phyloP scores from a whole-genome alignment of 1,140 invertebrate genomes.

The Aphaenogaster floridana region DNA sequence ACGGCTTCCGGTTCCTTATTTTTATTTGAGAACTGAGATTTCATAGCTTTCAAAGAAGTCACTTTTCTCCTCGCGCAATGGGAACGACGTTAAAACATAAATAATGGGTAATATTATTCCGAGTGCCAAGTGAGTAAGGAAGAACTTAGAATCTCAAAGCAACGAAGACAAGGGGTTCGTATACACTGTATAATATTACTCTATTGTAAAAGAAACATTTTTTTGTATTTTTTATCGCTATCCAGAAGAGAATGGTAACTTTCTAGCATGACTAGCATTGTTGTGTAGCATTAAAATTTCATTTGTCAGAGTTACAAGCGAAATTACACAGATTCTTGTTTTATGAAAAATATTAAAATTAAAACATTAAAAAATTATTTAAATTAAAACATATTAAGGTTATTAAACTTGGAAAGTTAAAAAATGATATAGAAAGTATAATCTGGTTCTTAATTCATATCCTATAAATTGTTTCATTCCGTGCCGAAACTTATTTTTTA shows the following conservation, averaged over 20 bases:
- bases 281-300: neutral
- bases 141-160: neutral
- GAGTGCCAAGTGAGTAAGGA: neutral
- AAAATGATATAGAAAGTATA: neutral
- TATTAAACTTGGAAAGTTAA: no score
- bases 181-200: neutral
- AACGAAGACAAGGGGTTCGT: neutral
- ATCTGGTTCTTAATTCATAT: neutral
- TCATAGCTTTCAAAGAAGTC: constrained; percentile 11
- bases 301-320: neutral
- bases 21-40: constrained; percentile 17
- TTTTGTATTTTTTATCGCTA: neutral
- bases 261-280: neutral
- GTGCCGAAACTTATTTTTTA: neutral
- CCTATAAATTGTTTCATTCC: neutral
- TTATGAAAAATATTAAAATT: neutral
- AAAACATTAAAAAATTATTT: neutral
- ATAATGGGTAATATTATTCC: constrained; percentile 13
- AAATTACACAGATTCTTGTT: neutral
- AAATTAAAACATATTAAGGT: neutral
- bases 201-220: neutral
- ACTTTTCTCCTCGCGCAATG: neutral
- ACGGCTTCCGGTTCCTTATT: constrained; percentile 6
- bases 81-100: constrained; percentile 21
- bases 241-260: neutral